These are phyloP conservation scores for Cryptops parisi DNA, from an alignment of 2,888 invertebrate species.

Conservation along the genomic window DNA sequence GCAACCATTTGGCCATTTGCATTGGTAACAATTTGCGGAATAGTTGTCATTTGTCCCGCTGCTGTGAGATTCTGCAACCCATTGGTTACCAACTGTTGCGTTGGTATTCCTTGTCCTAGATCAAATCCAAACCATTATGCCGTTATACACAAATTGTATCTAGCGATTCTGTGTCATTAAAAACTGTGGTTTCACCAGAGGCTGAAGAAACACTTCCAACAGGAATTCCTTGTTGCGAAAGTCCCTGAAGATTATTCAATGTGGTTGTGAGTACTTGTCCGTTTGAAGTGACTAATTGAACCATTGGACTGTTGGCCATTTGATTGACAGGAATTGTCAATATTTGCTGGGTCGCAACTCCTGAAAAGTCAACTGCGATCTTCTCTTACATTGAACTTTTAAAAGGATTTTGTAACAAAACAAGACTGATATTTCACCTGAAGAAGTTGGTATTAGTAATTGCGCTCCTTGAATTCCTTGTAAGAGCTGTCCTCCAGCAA, in stretches of 20 bases:
- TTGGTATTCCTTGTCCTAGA: conserved; percentile 2
- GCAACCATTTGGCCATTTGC: conserved; percentile 32
- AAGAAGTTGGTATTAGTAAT: conserved; percentile 85
- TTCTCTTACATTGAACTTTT: no score
- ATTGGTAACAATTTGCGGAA: conserved; percentile 26
- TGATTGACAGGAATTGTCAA: conserved; percentile 73
- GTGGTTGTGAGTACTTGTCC: conserved; percentile 75
- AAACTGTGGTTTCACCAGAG: no score
- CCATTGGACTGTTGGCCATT: conserved; percentile 31
- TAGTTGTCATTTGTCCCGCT: conserved; percentile 16
- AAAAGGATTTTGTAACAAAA: conserved; percentile 17
- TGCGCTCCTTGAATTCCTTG: conserved; percentile 89
- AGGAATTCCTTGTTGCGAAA: conserved; percentile 22
- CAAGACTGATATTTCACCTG: no score
- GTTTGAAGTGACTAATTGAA: conserved; percentile 59
- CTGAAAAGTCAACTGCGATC: conserved; percentile 44
- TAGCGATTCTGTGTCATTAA: no score
- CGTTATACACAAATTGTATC: no score
- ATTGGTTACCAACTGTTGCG: conserved; percentile 12
- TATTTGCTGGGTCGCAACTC: conserved; percentile 88
- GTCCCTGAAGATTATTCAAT: conserved; percentile 45
- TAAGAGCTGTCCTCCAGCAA: conserved; percentile 79
- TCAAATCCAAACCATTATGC: no score
- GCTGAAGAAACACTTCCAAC: conserved; percentile 19
- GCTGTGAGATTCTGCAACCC: conserved; percentile 14